Evolutionary conservation across 2,888 invertebrate species (phyloP).

Genomic region (Chrysopilus asiliformis): DNA sequence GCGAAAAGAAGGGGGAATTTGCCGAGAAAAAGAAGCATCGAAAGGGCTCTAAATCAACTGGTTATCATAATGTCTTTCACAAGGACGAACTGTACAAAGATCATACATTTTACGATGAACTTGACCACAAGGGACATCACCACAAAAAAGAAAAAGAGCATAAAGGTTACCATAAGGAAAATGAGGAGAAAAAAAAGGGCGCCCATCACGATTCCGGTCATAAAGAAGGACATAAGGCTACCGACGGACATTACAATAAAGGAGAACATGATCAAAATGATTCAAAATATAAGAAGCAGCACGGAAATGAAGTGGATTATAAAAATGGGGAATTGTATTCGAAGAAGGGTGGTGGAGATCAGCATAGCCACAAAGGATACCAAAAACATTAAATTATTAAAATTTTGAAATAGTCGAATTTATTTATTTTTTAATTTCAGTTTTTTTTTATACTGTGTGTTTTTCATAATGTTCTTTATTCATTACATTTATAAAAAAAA

Average conservation of each 20-base stretch:
- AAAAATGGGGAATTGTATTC: slow-evolving; percentile 56
- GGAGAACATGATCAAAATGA: slow-evolving; percentile 63
- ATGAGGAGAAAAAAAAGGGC: slow-evolving; percentile 63
- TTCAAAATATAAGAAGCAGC: slow-evolving; percentile 59
- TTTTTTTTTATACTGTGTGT: too few species aligned
- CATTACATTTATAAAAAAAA: too few species aligned
- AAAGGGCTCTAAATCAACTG: slow-evolving; percentile 65
- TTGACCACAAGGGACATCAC: slow-evolving; percentile 65
- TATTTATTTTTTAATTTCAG: too few species aligned
- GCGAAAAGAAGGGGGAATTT: slow-evolving; percentile 5
- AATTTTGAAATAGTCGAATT: too few species aligned
- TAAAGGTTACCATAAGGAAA: slow-evolving; percentile 57
- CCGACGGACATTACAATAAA: slow-evolving; percentile 61
- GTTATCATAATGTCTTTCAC: slow-evolving; percentile 71
- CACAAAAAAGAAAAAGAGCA: slow-evolving; percentile 60
- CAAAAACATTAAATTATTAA: too few species aligned
- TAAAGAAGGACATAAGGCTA: slow-evolving; percentile 58
- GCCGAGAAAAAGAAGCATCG: slow-evolving; percentile 67
- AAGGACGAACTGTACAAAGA: slow-evolving; percentile 78
- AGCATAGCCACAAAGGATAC: slow-evolving; percentile 3
- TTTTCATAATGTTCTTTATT: too few species aligned
- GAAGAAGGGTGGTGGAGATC: slow-evolving; percentile 45
- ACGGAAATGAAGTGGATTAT: slow-evolving; percentile 57
- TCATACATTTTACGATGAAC: slow-evolving; percentile 78
- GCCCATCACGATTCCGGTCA: slow-evolving; percentile 58